Percentiles rank a stretch among this genome's conserved stretches.
Evolutionary conservation across 2,888 invertebrate species (phyloP).

Genomic region (Stenolophus ochropezus): DNA sequence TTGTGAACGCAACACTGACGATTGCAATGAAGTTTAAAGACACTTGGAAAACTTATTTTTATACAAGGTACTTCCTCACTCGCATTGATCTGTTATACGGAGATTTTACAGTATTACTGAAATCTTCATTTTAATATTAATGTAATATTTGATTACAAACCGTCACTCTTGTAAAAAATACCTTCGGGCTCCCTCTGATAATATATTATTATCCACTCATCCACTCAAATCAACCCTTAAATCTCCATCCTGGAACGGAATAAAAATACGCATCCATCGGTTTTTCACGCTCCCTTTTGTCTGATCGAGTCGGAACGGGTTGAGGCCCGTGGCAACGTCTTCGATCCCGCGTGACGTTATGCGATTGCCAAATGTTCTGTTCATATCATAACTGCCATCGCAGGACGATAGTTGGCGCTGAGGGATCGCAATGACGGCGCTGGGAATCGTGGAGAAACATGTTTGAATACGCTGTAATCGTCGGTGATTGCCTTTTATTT

Average conservation of each 20-base stretch:
- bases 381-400: constrained; percentile 45
- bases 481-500: constrained; percentile 16
- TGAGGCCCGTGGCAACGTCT: not conserved
- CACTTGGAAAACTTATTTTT: no score
- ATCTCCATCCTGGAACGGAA: not conserved
- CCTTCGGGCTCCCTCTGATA: constrained; percentile 81
- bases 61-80: no score
- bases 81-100: no score
- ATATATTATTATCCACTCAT: not conserved
- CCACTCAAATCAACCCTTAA: not conserved
- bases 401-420: constrained; percentile 28
- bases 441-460: constrained; percentile 8
- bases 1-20: no score
- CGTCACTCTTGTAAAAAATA: no score
- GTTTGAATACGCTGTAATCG: constrained; percentile 39
- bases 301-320: not conserved
- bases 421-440: not conserved
- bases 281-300: not conserved
- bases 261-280: not conserved
- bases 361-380: constrained; percentile 44
- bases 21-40: no score
- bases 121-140: no score
- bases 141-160: no score
- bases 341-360: constrained; percentile 20
- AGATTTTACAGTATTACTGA: no score